Conservation (phyloP, 2,888 invertebrate species). For the Listrodromus nycthemerus region DNA sequence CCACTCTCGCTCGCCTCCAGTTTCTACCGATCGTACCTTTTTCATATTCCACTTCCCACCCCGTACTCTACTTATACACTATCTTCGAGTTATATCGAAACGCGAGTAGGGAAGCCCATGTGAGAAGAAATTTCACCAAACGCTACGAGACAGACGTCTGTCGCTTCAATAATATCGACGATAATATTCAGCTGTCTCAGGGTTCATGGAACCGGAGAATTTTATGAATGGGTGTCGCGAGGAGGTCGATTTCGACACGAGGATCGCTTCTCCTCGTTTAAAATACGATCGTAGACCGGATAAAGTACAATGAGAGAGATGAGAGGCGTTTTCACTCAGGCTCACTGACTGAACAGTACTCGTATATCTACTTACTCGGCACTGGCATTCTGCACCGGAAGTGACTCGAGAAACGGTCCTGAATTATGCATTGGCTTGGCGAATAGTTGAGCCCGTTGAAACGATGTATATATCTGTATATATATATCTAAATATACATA, state of each 20-base stretch:
- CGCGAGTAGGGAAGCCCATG: neutral
- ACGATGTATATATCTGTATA: constrained; percentile 31
- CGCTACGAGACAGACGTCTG: constrained; percentile 14
- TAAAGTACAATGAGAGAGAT: constrained; percentile 43
- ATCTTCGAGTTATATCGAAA: constrained; percentile 27
- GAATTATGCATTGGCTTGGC: constrained; percentile 64
- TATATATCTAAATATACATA: constrained; percentile 3
- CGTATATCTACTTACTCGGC: constrained; percentile 63
- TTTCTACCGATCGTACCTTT: constrained; percentile 28
- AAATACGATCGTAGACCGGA: constrained; percentile 38
- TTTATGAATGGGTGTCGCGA: constrained; percentile 36
- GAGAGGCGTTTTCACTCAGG: constrained; percentile 50
- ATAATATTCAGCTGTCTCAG: constrained; percentile 29
- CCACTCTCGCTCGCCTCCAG: constrained; percentile 25
- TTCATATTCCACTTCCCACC: neutral
- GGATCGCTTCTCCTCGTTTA: constrained; percentile 21
- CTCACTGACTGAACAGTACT: constrained; percentile 57
- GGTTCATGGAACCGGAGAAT: constrained; percentile 46
- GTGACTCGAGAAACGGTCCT: constrained; percentile 58
- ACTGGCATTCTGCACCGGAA: constrained; percentile 42
- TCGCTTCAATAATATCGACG: constrained; percentile 47
- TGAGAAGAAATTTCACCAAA: constrained; percentile 43
- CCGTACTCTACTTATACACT: constrained; percentile 7
- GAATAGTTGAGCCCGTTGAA: constrained; percentile 59
- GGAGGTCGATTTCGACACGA: constrained; percentile 31